These are phyloP conservation scores for Megalops atlanticus DNA, from an alignment of 2,113 vertebrate genomes.

Conservation along the genomic window DNA sequence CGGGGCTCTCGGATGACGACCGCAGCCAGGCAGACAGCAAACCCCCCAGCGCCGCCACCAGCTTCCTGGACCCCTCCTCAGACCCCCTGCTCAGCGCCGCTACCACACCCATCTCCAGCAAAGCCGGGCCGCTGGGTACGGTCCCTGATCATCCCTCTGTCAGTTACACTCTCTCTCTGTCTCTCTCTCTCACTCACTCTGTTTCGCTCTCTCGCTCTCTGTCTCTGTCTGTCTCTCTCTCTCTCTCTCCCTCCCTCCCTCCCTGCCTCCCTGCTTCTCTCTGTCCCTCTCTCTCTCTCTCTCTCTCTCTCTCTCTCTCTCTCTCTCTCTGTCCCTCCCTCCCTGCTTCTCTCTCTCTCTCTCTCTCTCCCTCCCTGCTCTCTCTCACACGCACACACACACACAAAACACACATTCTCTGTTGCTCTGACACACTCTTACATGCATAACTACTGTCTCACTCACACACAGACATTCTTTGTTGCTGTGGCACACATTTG, in stretches of 20 bases:
- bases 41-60: constrained; percentile 55
- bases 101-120: constrained; percentile 68
- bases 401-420: not conserved
- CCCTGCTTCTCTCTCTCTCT: not conserved
- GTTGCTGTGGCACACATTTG: not conserved
- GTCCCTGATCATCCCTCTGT: constrained; percentile 90
- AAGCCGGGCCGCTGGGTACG: constrained; percentile 79
- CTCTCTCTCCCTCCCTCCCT: constrained; percentile 50
- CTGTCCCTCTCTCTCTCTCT: not conserved
- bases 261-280: too few relatives aligned
- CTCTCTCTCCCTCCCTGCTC: not conserved
- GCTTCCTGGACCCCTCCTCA: constrained; percentile 74
- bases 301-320: not conserved
- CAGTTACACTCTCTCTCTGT: constrained; percentile 31
- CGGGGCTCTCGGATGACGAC: constrained; percentile 66
- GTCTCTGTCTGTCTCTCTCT: constrained; percentile 62
- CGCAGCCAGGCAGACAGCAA: constrained; percentile 64
- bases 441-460: not conserved
- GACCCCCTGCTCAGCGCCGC: constrained; percentile 73
- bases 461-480: not conserved
- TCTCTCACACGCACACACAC: not conserved
- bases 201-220: constrained; percentile 31
- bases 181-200: constrained; percentile 43
- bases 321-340: constrained; percentile 1
- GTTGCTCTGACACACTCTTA: not conserved